Conservation (phyloP, 2,113 vertebrate species). For the Lepus americanus region DNA sequence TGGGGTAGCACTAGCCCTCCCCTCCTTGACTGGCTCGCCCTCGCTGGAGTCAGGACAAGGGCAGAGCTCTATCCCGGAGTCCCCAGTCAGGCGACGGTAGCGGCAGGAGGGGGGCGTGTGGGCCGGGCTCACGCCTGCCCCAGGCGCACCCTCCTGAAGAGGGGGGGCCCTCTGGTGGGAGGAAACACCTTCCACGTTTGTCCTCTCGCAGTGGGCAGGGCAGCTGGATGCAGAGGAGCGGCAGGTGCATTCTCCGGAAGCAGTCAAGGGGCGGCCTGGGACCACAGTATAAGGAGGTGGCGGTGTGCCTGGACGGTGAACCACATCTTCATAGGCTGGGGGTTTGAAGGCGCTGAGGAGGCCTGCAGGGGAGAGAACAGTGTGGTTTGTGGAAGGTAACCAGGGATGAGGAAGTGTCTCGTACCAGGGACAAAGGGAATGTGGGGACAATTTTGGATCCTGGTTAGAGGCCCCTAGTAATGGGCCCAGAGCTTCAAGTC, state of each 20-base stretch:
- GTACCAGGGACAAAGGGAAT: slow-evolving; percentile 1
- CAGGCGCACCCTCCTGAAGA: slow-evolving; percentile 89
- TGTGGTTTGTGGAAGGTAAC: not conserved
- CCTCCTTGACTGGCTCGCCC: slow-evolving; percentile 67
- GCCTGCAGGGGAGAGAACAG: slow-evolving; percentile 86
- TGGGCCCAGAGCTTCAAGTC: slow-evolving; percentile 37
- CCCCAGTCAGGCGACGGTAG: slow-evolving; percentile 94
- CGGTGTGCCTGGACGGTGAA: slow-evolving; percentile 93
- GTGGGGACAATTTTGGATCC: not conserved
- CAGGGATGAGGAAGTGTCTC: not conserved
- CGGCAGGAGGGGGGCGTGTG: slow-evolving; percentile 86
- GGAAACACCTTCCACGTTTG: slow-evolving; percentile 66
- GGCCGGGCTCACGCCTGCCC: slow-evolving; percentile 87
- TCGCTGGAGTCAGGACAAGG: slow-evolving; percentile 89
- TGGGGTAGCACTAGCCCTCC: slow-evolving; percentile 20
- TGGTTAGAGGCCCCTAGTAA: not conserved
- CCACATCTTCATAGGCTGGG: slow-evolving; percentile 97
- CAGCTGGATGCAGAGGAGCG: slow-evolving; percentile 94
- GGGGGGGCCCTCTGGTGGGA: slow-evolving; percentile 62
- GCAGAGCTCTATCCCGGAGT: slow-evolving; percentile 95
- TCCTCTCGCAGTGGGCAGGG: slow-evolving; percentile 83
- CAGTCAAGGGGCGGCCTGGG: slow-evolving; percentile 89
- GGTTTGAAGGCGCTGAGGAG: slow-evolving; percentile 95
- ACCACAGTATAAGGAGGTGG: slow-evolving; percentile 94
- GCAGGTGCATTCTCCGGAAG: slow-evolving; percentile 93